These are phyloP conservation scores for Drosophila mimica DNA, from an alignment of 2,888 invertebrate genomes.

Conservation along the genomic window DNA sequence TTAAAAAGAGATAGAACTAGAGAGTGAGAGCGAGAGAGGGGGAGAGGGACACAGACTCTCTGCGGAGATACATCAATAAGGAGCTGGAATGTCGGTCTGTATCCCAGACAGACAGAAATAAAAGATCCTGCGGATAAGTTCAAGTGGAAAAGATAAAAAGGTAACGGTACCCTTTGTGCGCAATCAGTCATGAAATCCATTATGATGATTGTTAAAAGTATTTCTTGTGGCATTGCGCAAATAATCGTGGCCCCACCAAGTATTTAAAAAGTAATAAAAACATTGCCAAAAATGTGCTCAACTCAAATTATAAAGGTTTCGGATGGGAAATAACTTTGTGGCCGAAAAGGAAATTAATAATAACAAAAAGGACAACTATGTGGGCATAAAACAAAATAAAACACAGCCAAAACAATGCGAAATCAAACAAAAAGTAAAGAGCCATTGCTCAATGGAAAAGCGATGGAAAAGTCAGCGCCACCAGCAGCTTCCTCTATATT, in stretches of 20 bases:
- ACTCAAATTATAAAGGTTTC: conserved; percentile 63
- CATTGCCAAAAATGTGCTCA: conserved; percentile 68
- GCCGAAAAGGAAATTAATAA: conserved; percentile 68
- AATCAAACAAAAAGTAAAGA: conserved; percentile 57
- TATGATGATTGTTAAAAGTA: conserved; percentile 65
- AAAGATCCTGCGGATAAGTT: conserved; percentile 34
- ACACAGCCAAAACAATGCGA: conserved; percentile 37
- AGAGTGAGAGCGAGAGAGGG: not conserved
- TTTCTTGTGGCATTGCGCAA: conserved; percentile 62
- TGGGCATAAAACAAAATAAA: conserved; percentile 24
- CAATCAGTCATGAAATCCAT: conserved; percentile 61
- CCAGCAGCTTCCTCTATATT: conserved; percentile 17
- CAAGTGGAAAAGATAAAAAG: conserved; percentile 53
- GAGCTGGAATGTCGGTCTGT: conserved; percentile 36
- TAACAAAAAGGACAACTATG: conserved; percentile 76
- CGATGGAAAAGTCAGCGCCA: conserved; percentile 65
- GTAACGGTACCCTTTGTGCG: conserved; percentile 41
- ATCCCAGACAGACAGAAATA: conserved; percentile 12
- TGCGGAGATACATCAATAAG: conserved; percentile 34
- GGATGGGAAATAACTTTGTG: conserved; percentile 35
- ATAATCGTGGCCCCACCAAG: conserved; percentile 67
- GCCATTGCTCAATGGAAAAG: conserved; percentile 68
- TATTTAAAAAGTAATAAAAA: conserved; percentile 82
- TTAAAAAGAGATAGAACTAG: conserved; percentile 30
- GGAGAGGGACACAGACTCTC: not conserved